Base-by-base conservation (phyloP, 1,140 invertebrate genomes). In the Achroia grisella region DNA sequence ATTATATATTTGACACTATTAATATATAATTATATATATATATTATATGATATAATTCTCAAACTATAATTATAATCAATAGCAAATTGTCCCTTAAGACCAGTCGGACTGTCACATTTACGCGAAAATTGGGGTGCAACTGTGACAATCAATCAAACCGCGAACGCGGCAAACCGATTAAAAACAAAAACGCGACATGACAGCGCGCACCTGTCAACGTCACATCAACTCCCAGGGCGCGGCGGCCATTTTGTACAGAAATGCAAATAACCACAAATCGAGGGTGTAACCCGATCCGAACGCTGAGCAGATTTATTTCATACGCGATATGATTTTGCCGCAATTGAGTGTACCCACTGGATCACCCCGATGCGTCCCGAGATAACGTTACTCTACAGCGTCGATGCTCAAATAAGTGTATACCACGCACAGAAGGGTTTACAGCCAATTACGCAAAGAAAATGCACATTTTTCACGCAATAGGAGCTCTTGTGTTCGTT, bases 181-280 rank as follows among this genome's bases (percentile, higher is more conserved):
- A 62, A 68, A 65, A 51, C 41, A 52, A 56, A 48, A 39, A 39
- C 58, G 48, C 57, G 54, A 48, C 58, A 44, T 69, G 68, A 71
- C 69, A 73, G 61, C 39, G 51, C 55, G 53, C 63, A 79, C 66
- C 70, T 80, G 73, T 80, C 76, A 80, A 69, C 65, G 73, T 74
- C 68, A 68, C 64, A 52, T 80, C 73, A 69, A 65, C 42, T 69
- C 67, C 66, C 65, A 51, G 13, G 31, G 44, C 30, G 56, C 62
- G 59, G 43, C 52, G 58, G 64, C 66, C 70, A 73, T 80, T 74
- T 79, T 76, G 67, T 74, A 72, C 70, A 65, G 62, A 62, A 72
- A 78, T 78, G 74, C 72, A 81, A 76, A 81, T 74, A 77, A 74
- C 62, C 56, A 39, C 58, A 71, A 76, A 74, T 72, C 61, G 67